Evolutionary conservation across 2,113 vertebrate species (phyloP).

Genomic region (Tylochromis polylepis): DNA sequence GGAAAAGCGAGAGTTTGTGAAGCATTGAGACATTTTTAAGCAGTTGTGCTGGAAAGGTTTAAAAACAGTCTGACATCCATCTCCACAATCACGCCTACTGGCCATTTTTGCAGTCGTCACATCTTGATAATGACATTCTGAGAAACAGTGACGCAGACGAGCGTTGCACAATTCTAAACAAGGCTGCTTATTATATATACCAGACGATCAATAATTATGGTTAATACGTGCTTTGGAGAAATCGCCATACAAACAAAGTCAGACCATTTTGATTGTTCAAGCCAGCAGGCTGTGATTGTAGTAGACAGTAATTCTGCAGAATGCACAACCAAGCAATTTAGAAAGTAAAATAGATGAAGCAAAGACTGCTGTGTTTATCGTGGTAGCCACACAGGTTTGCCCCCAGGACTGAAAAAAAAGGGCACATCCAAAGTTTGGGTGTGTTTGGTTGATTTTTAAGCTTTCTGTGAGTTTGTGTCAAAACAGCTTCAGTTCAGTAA

Average conservation of each 20-base stretch:
- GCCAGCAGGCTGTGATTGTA: background rate
- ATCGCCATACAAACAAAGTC: background rate
- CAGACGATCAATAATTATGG: background rate
- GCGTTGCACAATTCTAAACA: background rate
- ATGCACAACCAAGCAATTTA: background rate
- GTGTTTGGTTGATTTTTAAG: background rate
- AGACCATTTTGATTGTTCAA: background rate
- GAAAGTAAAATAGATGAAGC: background rate
- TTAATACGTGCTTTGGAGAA: background rate
- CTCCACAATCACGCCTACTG: background rate
- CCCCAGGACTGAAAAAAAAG: background rate
- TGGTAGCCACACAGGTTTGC: background rate
- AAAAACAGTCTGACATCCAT: background rate
- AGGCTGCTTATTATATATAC: background rate
- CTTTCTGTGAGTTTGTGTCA: background rate
- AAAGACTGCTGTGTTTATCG: background rate
- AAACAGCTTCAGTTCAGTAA: background rate
- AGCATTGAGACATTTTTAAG: background rate
- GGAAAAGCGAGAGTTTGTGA: background rate
- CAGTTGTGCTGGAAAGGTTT: background rate
- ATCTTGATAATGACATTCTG: background rate
- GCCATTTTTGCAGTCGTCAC: background rate
- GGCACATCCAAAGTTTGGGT: background rate
- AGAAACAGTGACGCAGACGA: background rate
- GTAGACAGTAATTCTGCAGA: accelerated